These are phyloP conservation scores for Agrotis ipsilon DNA, from an alignment of 2,888 invertebrate species.

Conservation along the genomic window DNA sequence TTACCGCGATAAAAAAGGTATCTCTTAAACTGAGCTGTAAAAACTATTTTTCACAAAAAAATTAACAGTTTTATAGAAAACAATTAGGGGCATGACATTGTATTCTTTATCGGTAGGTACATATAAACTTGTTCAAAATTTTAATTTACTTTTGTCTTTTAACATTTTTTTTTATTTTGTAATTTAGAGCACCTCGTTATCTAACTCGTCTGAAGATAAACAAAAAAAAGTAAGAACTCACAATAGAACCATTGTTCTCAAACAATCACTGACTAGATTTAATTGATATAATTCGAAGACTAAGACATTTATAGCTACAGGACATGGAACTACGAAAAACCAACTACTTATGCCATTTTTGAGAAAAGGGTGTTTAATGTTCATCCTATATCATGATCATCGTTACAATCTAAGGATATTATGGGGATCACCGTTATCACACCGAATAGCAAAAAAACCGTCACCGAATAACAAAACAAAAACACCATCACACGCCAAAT, in stretches of 20 bases:
- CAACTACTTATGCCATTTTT: background rate
- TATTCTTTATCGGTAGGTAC: no score
- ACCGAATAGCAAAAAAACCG: no score
- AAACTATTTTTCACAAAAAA: background rate
- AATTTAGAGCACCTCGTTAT: background rate
- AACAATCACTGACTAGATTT: constrained; percentile 13
- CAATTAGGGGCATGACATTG: no score
- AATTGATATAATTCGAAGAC: constrained; percentile 9
- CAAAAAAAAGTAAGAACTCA: constrained; percentile 19
- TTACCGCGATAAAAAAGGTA: no score
- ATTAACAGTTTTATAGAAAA: no score
- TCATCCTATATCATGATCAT: background rate
- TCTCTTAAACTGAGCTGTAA: no score
- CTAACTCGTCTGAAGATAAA: no score
- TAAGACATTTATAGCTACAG: constrained; percentile 20
- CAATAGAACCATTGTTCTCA: constrained; percentile 36
- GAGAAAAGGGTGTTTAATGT: background rate
- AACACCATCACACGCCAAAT: no score
- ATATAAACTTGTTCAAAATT: background rate
- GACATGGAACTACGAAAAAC: constrained; percentile 42
- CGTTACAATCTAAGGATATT: background rate
- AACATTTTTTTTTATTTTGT: background rate
- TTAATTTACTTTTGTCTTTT: background rate
- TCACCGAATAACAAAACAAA: no score
- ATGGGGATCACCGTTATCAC: background rate